These are phyloP conservation scores for Sphaerodactylus townsendi DNA, from an alignment of 2,113 vertebrate genomes.

Conservation along the genomic window DNA sequence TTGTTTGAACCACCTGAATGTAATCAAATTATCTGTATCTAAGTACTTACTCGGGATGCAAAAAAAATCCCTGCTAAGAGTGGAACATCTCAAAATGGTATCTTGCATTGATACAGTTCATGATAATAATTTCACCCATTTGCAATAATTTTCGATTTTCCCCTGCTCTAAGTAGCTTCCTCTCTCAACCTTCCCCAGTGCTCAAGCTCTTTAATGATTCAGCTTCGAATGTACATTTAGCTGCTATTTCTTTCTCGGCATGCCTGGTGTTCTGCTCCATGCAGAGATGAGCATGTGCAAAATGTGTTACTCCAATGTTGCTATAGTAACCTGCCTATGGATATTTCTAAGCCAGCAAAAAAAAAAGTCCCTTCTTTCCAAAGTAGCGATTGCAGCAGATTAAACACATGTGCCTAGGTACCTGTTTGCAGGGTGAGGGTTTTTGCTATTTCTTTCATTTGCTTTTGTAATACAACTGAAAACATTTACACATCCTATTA, in stretches of 20 bases:
- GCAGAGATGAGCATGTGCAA: neutral
- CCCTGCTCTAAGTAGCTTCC: neutral
- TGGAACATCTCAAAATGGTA: neutral
- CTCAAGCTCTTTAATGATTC: neutral
- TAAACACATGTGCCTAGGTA: neutral
- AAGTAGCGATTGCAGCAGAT: neutral
- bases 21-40: slow-evolving; percentile 1
- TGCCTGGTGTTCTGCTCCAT: neutral
- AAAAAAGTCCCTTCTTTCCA: neutral
- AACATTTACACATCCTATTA: neutral
- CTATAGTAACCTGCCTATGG: neutral
- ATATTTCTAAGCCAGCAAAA: neutral
- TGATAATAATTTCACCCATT: neutral
- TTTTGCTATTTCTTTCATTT: neutral
- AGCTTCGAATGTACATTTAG: neutral
- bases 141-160: neutral
- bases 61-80: neutral
- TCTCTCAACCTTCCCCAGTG: neutral
- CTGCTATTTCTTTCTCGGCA: neutral
- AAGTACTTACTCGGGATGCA: neutral
- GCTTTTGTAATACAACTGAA: neutral
- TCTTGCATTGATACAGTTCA: slow-evolving; percentile 2
- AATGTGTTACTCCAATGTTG: neutral
- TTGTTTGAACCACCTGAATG: slow-evolving; percentile 6
- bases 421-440: neutral